A percentile compares a stretch with the other conserved stretches of the same genome.
Conservation (phyloP, 2,888 invertebrate species). For the Cremastinae sp. region DNA sequence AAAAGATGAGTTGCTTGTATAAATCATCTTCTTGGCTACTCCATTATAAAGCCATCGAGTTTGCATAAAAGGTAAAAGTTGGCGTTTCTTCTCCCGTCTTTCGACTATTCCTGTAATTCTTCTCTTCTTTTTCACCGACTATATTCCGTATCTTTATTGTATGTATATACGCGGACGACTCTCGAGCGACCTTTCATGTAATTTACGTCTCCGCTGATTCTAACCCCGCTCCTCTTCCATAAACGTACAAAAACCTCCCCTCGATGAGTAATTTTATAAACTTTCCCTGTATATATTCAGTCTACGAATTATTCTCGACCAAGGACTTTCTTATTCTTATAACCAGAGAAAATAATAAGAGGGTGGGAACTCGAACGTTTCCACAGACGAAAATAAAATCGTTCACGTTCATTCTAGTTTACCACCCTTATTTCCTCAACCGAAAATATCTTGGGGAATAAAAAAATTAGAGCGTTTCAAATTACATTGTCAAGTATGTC, state of each 20-base stretch:
- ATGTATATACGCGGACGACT: not conserved
- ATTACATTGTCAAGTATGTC: no score
- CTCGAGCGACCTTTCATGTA: constrained; percentile 21
- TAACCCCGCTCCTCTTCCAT: constrained; percentile 25
- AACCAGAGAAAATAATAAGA: not conserved
- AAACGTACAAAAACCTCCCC: not conserved
- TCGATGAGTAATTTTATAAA: constrained; percentile 39
- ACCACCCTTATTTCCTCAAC: not conserved
- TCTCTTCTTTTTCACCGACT: constrained; percentile 19
- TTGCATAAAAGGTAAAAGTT: constrained; percentile 51
- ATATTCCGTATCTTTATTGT: not conserved
- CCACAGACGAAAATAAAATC: constrained; percentile 14
- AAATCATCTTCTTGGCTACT: constrained; percentile 52
- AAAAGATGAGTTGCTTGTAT: constrained; percentile 49
- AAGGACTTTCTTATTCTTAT: constrained; percentile 29
- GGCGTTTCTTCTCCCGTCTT: constrained; percentile 42
- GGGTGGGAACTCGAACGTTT: not conserved
- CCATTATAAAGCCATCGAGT: constrained; percentile 57
- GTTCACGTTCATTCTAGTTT: not conserved
- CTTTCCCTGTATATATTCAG: constrained; percentile 7
- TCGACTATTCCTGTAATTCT: constrained; percentile 29
- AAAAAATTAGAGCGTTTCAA: no score
- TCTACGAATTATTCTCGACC: constrained; percentile 35
- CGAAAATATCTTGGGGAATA: no score
- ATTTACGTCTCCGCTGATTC: constrained; percentile 36